Evolutionary conservation across 2,888 invertebrate genomes (phyloP), one percentile per base, ranked within the genome.

Genomic region (Acronicta psi): DNA sequence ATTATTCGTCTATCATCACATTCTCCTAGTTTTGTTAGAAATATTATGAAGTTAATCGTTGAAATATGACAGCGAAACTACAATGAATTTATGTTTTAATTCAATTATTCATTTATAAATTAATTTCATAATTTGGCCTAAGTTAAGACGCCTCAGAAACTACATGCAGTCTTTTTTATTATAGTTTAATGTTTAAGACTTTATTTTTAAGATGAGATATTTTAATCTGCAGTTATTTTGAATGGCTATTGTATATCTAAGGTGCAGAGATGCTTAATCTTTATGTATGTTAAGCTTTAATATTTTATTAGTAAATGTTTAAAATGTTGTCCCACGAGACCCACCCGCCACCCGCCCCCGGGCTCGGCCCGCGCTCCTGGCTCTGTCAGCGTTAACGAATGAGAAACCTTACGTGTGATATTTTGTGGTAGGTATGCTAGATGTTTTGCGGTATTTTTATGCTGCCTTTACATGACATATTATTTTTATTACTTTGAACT

Each of bases 271-370:
- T 93, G 94, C 94, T 94, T 93, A 93, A 92, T 93, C 93, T 94
- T 94, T 94, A 94, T 94, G 91, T 94, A 94, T 94, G 94, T 94
- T 94, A 94, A 94, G 93, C 94, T 94, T 93, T 94, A 93, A 94
- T 93, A 94, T 94, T 94, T 94, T 94, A 94, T 94, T 94, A 94
- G 92, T 93, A 89, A 93, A 94, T 94, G 91, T 93, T 92, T 92
- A 92, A 90, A 88, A 88, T 87, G n/a, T 90, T 83, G 89, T 89
- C 92, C 91, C 90, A 80, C 79, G 85, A 85, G 86, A 74, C 64
- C 80, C 79, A 74, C 80, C 81, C 83, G 81, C 77, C 79, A 43
- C 86, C 76, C 82, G 79, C 80, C 80, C 81, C 72, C 68, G 75
- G 69, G 70, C 64, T 72, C 23, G 11, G 20, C 3, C 75, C 75